Base-by-base conservation (phyloP, 2,797 vertebrate genomes). In the Karalla daura region DNA sequence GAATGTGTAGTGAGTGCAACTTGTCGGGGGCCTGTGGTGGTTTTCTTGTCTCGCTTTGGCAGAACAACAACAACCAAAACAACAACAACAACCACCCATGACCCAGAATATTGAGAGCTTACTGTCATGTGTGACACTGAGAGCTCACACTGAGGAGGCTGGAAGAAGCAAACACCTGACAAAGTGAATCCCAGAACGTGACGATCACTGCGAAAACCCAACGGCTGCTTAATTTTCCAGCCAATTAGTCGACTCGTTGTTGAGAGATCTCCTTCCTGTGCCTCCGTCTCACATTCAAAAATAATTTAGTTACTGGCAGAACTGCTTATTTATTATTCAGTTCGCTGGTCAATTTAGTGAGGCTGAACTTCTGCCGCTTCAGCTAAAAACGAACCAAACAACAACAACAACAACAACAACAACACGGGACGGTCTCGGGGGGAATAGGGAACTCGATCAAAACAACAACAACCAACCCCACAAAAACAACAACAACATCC, bases 401-500 rank as follows among this genome's bases (percentile, higher is more conserved):
- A 81, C 51, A 86, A 80, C 58, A 39, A 63, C 61, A 63, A 62
- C 41, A 45, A 45, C 43, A 56, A 56, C 76, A 75, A 58, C 53
- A 74, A 45, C 74, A 54, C 30, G 10, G 41, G 37, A 63, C 43
- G 79, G 50, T n/a, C 88, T 72, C 25, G 13, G 41, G 88, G 88
- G 85, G 88, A 81, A 85, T 76, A 77, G 28, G n/a, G n/a, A 83
- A 21, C 66, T 79, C 70, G 74, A 70, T 66, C 81, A 83, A 84
- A 89, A 91, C 84, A 90, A 87, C 86, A 84, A 83, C 77, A 89
- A 80, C 71, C 59, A 71, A 54, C 13, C 44, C 71, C 47, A 77
- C 37, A 63, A 86, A 76, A 89, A 88, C 87, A 91, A 79, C 66
- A 74, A 74, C 90, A 88, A 75, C 88, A 78, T 84, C 89, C 81